These are phyloP conservation scores for Pedionomus torquatus DNA, from an alignment of 2,113 vertebrate genomes.

Conservation along the genomic window DNA sequence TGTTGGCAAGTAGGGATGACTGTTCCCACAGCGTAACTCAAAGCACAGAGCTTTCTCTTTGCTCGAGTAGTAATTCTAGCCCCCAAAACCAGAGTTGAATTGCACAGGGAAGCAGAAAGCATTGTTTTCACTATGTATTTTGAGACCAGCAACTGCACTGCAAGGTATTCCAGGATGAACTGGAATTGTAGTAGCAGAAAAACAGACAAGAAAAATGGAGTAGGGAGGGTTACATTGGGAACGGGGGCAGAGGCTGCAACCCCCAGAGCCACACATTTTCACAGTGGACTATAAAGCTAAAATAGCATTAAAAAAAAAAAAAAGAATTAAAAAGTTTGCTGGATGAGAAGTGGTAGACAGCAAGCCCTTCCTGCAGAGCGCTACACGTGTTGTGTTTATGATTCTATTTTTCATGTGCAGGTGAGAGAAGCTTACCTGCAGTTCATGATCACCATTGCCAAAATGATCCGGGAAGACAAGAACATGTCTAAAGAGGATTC, in stretches of 20 bases:
- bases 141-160: neutral
- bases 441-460: conserved; percentile 90
- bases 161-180: neutral
- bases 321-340: neutral
- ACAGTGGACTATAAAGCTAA: neutral
- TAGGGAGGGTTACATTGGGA: neutral
- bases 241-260: neutral
- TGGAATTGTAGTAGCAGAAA: neutral
- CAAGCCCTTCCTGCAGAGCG: neutral
- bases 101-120: neutral
- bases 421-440: conserved; percentile 92
- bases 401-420: conserved; percentile 69
- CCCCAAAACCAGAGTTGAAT: neutral
- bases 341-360: neutral
- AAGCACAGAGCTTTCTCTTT: neutral
- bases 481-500: conserved; percentile 80
- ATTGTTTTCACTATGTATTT: neutral
- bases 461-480: conserved; percentile 87
- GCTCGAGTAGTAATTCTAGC: neutral
- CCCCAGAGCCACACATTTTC: neutral
- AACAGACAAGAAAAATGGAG: neutral
- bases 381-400: neutral
- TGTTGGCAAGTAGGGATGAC: neutral
- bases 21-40: neutral
- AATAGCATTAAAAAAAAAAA: neutral